These are phyloP conservation scores for Schizotus pectinicornis DNA, from an alignment of 2,888 invertebrate genomes.

Conservation along the genomic window DNA sequence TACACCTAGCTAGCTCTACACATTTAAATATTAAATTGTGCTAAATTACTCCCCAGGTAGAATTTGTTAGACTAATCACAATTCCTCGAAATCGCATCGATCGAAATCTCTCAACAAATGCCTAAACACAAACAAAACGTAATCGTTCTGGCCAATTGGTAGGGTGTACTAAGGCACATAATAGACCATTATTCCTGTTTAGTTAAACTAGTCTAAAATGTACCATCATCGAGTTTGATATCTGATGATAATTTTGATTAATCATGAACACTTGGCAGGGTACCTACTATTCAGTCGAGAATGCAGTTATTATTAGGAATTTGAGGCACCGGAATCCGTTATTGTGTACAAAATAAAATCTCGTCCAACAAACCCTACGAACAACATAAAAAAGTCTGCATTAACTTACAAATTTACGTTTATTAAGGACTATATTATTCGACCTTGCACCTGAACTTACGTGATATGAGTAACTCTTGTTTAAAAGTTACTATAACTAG, in stretches of 20 bases:
- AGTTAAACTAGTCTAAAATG: slow-evolving; percentile 33
- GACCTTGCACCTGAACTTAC: slow-evolving; percentile 42
- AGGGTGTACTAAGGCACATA: slow-evolving; percentile 34
- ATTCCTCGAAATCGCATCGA: slow-evolving; percentile 4
- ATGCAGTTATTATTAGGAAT: slow-evolving; percentile 3
- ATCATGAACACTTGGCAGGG: too few species aligned
- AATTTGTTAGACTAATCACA: slow-evolving; percentile 40
- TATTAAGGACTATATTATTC: slow-evolving; percentile 28
- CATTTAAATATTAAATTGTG: slow-evolving; percentile 53
- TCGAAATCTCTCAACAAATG: slow-evolving; percentile 1
- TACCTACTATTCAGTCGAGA: too few species aligned
- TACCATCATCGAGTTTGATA: slow-evolving; percentile 12
- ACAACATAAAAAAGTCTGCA: slow-evolving; percentile 24
- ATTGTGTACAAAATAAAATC: too few species aligned
- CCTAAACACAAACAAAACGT: too few species aligned
- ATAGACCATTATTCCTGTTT: slow-evolving; percentile 31
- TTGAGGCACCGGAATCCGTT: slow-evolving; percentile 14
- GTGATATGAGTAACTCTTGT: slow-evolving; percentile 43
- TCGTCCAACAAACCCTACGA: slow-evolving; percentile 27
- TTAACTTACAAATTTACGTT: slow-evolving; percentile 26
- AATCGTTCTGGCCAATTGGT: not conserved
- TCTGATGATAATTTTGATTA: not conserved
- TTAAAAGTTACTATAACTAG: slow-evolving; percentile 17
- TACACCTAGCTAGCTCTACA: slow-evolving; percentile 54
- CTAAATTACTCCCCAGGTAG: slow-evolving; percentile 36